phyloP scores from a whole-genome alignment of 2,888 invertebrate genomes.

The Plagodis dolabraria region DNA sequence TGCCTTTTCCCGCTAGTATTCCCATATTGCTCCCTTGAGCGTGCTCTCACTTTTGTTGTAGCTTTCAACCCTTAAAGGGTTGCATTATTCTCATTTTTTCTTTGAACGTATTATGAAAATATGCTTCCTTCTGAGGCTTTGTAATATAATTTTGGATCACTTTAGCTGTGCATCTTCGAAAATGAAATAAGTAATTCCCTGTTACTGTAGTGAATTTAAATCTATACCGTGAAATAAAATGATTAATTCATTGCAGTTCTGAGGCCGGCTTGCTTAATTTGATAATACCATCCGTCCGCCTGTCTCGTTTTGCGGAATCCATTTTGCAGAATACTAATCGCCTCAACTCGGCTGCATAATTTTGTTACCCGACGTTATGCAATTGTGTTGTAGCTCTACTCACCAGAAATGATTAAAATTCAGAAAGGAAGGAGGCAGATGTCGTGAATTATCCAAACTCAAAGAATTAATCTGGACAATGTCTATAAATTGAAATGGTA shows the following conservation, averaged over 20 bases:
- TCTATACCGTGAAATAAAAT: constrained; percentile 18
- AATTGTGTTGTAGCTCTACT: constrained; percentile 14
- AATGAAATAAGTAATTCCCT: too few relatives aligned
- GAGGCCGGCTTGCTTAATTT: constrained; percentile 36
- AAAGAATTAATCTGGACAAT: too few relatives aligned
- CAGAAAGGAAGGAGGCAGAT: neutral
- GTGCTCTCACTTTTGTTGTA: constrained; percentile 45
- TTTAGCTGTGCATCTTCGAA: too few relatives aligned
- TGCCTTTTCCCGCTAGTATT: constrained; percentile 36
- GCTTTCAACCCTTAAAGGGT: constrained; percentile 43
- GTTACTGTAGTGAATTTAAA: too few relatives aligned
- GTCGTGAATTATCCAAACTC: neutral
- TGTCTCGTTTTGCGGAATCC: constrained; percentile 38
- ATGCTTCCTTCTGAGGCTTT: constrained; percentile 13
- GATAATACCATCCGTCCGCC: constrained; percentile 36
- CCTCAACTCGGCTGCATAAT: constrained; percentile 27
- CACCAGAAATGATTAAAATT: neutral
- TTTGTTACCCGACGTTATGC: constrained; percentile 27
- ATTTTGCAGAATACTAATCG: constrained; percentile 40
- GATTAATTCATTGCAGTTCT: constrained; percentile 33
- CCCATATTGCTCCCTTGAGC: constrained; percentile 51
- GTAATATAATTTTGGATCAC: neutral
- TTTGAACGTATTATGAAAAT: constrained; percentile 14
- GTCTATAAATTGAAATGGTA: too few relatives aligned
- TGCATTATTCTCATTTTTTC: constrained; percentile 33